These are phyloP conservation scores for Cheilinus undulatus DNA, from an alignment of 2,113 vertebrate species.

Conservation along the genomic window DNA sequence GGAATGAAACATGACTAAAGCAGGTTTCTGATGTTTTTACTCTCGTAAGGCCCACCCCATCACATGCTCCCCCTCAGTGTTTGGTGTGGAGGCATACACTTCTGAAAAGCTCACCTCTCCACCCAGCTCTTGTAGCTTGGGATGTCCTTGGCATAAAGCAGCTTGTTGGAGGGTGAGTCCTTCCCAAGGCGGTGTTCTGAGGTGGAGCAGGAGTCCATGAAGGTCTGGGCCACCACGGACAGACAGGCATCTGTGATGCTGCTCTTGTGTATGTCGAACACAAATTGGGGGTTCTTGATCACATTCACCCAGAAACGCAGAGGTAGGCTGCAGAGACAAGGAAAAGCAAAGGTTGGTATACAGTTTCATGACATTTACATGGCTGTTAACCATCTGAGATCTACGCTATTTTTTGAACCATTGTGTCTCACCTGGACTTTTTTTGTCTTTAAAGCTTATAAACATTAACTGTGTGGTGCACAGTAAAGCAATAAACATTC, in stretches of 20 bases:
- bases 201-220: conserved; percentile 99
- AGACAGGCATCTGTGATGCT: conserved; percentile 99
- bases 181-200: conserved; percentile 98
- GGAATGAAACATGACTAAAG: conserved; percentile 54
- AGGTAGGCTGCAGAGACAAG: conserved; percentile 86
- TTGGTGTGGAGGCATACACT: background rate
- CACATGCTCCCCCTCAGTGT: too few species aligned
- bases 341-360: background rate
- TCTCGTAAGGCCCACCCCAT: too few species aligned
- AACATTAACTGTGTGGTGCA: too few species aligned
- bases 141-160: conserved; percentile 99
- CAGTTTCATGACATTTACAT: background rate
- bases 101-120: conserved; percentile 89
- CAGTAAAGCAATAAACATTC: too few species aligned
- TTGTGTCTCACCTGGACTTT: too few species aligned
- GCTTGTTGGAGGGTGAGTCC: conserved; percentile 98
- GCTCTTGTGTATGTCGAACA: conserved; percentile 99
- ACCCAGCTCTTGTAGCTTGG: conserved; percentile 99
- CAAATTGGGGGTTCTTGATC: conserved; percentile 99
- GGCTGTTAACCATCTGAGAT: too few species aligned
- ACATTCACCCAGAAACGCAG: conserved; percentile 98
- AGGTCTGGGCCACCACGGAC: conserved; percentile 98
- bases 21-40: conserved; percentile 36
- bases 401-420: too few species aligned
- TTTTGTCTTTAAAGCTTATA: too few species aligned